Evolutionary conservation across 2,888 invertebrate species (phyloP).

Genomic region (Caenorhabditis doughertyi): DNA sequence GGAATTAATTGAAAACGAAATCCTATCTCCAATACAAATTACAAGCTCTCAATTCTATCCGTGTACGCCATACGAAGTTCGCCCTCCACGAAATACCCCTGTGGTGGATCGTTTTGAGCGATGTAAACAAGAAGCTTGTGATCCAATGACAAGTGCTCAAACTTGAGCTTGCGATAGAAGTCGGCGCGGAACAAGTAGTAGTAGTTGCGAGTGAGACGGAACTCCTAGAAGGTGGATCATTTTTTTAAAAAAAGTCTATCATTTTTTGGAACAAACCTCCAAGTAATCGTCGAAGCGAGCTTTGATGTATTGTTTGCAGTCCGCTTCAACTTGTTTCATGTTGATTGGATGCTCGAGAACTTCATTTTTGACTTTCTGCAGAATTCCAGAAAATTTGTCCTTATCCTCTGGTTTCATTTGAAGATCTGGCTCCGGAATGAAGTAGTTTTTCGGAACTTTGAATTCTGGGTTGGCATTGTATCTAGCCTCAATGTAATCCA

Average conservation of each 20-base stretch:
- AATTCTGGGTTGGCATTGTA: background rate
- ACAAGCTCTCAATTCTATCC: background rate
- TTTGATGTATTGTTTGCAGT: slow-evolving; percentile 7
- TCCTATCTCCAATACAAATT: background rate
- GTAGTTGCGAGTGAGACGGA: background rate
- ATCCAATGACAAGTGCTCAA: background rate
- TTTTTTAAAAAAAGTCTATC: background rate
- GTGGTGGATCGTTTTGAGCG: background rate
- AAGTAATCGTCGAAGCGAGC: background rate
- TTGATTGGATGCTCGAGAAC: background rate
- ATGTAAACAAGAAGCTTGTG: background rate
- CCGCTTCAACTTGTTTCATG: background rate
- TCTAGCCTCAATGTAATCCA: background rate
- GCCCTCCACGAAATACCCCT: background rate
- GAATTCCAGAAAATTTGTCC: no score
- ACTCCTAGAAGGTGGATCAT: background rate
- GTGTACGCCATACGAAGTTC: background rate
- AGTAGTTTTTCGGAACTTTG: background rate
- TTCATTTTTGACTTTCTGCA: background rate
- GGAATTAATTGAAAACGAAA: background rate
- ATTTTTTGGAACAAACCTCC: background rate
- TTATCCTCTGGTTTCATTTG: background rate
- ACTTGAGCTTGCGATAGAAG: slow-evolving; percentile 14
- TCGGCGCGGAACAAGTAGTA: slow-evolving; percentile 9
- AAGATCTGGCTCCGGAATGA: background rate